phyloP scores from a whole-genome alignment of 1,140 invertebrate genomes.

The Batillaria attramentaria region DNA sequence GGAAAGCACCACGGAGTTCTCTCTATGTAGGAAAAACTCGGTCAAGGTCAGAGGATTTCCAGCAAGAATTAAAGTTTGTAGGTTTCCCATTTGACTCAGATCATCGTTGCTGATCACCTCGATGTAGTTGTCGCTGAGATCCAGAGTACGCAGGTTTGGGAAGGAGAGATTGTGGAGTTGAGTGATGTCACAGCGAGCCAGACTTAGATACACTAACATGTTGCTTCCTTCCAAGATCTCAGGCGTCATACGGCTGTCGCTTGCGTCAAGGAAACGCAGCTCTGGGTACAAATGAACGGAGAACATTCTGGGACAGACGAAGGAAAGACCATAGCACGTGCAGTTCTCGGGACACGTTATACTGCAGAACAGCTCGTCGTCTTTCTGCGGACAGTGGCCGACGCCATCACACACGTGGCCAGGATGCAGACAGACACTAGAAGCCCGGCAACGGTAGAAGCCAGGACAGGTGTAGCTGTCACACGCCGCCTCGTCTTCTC shows the following conservation, averaged over 20 bases:
- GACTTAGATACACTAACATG: background rate
- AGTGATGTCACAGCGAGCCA: background rate
- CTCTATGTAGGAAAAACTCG: constrained; percentile 31
- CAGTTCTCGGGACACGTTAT: background rate
- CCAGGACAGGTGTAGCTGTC: constrained; percentile 8
- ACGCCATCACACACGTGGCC: constrained; percentile 14
- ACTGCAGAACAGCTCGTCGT: constrained; percentile 15
- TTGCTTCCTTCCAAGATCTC: background rate
- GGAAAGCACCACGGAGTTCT: background rate
- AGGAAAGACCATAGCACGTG: background rate
- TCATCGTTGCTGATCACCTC: constrained; percentile 13
- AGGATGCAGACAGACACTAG: constrained; percentile 9
- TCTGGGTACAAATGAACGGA: background rate
- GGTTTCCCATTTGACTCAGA: constrained; percentile 1
- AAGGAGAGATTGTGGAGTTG: background rate
- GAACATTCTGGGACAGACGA: background rate
- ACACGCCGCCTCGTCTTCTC: constrained; percentile 13
- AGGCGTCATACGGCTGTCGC: background rate
- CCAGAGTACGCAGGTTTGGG: background rate
- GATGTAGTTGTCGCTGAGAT: background rate
- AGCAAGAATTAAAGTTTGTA: constrained; percentile 28
- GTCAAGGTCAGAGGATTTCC: constrained; percentile 30
- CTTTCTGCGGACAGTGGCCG: background rate
- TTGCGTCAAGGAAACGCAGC: constrained; percentile 3
- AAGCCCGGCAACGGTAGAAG: constrained; percentile 19